Base-by-base conservation (phyloP, 2,797 vertebrate genomes). In the Basileuterus tristriatus region DNA sequence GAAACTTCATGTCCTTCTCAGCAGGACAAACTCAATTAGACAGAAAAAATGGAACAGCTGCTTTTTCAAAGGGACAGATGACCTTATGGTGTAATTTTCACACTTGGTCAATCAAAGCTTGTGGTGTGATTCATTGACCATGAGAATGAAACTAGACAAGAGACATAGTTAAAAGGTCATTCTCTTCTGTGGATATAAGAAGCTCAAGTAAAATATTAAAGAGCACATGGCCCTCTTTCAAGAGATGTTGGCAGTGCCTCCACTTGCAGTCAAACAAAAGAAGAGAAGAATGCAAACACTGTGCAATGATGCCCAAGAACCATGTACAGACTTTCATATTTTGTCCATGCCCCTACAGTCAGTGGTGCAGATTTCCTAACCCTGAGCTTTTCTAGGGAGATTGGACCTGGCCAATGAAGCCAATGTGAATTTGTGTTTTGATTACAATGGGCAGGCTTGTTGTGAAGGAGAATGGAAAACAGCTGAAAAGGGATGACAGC, bases 31-130 rank as follows among this genome's bases (percentile, higher is more conserved):
- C 87, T 96, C 90, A 94, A 89, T 96, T 94, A 95, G 55, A 95
- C 71, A 94, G 84, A 68, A 96, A 91, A 96, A 95, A 87, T 62
- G 32, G 80, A 95, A 90, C 95, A 96, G 95, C 95, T 96, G 96
- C 91, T 67, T 96, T 96, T 94, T 86, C 92, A 92, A 90, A 95
- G 91, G 90, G 79, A 78, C 76, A 82, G 82, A 91, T 58, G 79
- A 96, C 94, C 94, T 96, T 93, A 91, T 81, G 76, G 91, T 91
- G 55, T 83, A 86, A 95, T 97, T 96, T 96, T 96, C 92, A 95
- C 95, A 94, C 92, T 94, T 17, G 76, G 95, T 83, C 63, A 87
- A 94, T 96, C 95, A 96, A 95, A 96, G 94, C 91, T 86, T 68
- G 36, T 62, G 58, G 53, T 85, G 62, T 94, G 96, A 97, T 97